Evolutionary conservation across 1,140 invertebrate genomes (phyloP), one percentile per base, ranked within the genome.

Genomic region (Drosophila paulistorum): DNA sequence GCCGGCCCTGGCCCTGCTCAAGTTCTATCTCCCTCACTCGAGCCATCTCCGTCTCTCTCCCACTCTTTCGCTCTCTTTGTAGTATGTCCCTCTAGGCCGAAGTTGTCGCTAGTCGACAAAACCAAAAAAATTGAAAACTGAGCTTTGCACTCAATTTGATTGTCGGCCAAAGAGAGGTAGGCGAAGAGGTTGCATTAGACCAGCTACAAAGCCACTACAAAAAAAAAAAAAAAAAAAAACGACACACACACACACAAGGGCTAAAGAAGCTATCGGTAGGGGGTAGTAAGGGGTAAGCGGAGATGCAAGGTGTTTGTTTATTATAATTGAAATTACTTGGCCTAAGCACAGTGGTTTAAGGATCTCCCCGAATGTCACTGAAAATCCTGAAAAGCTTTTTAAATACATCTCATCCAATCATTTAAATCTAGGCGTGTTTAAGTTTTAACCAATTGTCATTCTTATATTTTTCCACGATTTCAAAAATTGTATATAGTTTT

Each of bases 91-190:
- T 71, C 72, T 78, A 74, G 75, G 75, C 75, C 68, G 72, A 65
- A 64, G 48, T 55, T 64, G 72, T 64, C 66, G 68, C 60, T 73
- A 68, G 61, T 54, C 63, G 70, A 35, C 14, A 48, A 48, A 48
- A 26, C 2, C 23, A 26, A 51, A 51, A 70, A 81, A 73, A 84
- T 48, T 77, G 13, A 65, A 68, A 42, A 66, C 78, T 65, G 79
- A 86, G 83, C 82, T 86, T 82, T 86, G 83, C 76, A 86, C 83
- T 86, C 83, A 76, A 79, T 86, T 82, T 77, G 65, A 85, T 77
- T 81, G 81, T 57, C 35, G 58, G 55, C 63, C 69, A 51, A 17
- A 45, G 41, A 58, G 72, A 51, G 37, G 39, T 41, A 30, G 45
- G n/a, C 45, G 3, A 51, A 51, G 45, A 51, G 45, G 9, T 60